These are phyloP conservation scores for Myopa testacea DNA, from an alignment of 2,888 invertebrate species.

Conservation along the genomic window DNA sequence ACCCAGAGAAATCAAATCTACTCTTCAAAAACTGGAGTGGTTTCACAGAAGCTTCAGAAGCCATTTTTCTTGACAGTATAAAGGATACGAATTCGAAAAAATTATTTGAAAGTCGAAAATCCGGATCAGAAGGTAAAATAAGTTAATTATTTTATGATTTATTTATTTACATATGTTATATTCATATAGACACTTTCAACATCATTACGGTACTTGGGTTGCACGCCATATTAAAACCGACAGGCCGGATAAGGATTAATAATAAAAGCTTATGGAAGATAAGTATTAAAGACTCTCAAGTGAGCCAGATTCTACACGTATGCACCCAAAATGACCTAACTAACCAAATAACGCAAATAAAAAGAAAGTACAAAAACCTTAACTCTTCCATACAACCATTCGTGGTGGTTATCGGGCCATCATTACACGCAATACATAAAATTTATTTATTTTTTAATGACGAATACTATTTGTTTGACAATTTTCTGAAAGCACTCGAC, in stretches of 20 bases:
- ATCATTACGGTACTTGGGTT: not conserved
- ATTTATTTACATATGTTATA: not conserved
- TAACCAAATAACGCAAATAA: not conserved
- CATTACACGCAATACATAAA: too few species aligned
- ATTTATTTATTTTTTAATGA: too few species aligned
- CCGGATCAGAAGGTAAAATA: not conserved
- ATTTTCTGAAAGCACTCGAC: too few species aligned
- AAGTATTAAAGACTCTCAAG: constrained; percentile 10
- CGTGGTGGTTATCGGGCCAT: too few species aligned
- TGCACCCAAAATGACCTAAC: not conserved
- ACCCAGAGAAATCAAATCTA: constrained; percentile 13
- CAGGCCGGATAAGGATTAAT: not conserved
- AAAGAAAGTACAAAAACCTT: constrained; percentile 4
- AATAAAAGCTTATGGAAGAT: not conserved
- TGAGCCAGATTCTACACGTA: not conserved
- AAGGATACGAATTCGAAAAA: not conserved
- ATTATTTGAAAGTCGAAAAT: not conserved
- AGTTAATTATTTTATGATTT: not conserved
- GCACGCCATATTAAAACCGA: too few species aligned
- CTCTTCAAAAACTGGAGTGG: not conserved
- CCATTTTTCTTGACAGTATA: not conserved
- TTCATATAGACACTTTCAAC: constrained; percentile 8
- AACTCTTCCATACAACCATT: too few species aligned
- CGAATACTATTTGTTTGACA: too few species aligned
- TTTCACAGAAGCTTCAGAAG: not conserved